phyloP scores from a whole-genome alignment of 1,140 invertebrate genomes.

The Akabosia matsudoensis region DNA sequence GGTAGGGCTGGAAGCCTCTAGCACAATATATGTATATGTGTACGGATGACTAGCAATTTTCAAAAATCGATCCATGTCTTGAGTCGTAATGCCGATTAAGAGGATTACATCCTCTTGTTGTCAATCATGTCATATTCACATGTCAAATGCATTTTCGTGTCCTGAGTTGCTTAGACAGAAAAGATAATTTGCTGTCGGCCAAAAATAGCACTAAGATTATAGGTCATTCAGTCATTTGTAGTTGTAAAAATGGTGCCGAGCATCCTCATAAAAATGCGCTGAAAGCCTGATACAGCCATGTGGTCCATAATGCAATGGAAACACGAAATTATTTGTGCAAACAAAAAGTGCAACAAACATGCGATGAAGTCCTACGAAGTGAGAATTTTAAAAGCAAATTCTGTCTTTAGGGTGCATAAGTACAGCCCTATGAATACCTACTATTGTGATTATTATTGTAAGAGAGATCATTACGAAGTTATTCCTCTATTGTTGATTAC shows the following conservation, averaged over 20 bases:
- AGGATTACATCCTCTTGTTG: background rate
- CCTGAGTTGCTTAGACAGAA: background rate
- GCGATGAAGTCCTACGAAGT: background rate
- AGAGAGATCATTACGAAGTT: too few relatives aligned
- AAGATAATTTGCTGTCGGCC: background rate
- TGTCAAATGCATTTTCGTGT: background rate
- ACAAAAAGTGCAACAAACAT: background rate
- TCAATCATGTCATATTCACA: constrained; percentile 13
- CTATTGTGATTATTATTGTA: too few relatives aligned
- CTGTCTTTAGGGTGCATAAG: too few relatives aligned
- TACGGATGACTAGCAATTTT: background rate
- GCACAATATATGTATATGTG: too few relatives aligned
- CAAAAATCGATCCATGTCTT: background rate
- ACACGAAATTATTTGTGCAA: background rate
- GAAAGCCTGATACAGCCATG: too few relatives aligned
- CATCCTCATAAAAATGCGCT: background rate
- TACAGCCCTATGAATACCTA: too few relatives aligned
- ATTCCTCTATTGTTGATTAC: too few relatives aligned
- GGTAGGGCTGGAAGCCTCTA: too few relatives aligned
- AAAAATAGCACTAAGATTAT: background rate
- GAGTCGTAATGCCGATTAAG: constrained; percentile 4
- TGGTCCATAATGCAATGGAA: background rate
- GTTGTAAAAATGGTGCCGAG: background rate
- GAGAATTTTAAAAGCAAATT: too few relatives aligned
- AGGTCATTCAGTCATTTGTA: constrained; percentile 17